phyloP scores from a whole-genome alignment of 1,140 invertebrate genomes.

The Arion vulgaris region DNA sequence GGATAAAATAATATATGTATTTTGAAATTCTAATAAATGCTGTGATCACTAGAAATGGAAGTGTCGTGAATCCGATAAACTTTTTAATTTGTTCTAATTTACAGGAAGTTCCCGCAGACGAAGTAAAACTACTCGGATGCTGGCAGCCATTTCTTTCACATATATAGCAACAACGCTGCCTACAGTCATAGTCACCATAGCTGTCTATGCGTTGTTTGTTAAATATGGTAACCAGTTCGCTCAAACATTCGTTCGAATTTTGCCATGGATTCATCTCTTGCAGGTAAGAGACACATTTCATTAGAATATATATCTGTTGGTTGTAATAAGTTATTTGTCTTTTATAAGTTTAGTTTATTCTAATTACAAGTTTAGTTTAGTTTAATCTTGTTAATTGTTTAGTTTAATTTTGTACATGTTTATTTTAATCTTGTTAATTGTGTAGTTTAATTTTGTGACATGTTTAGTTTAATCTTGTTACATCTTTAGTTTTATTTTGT shows the following conservation, averaged over 20 bases:
- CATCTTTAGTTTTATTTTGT: too few species aligned
- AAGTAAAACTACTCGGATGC: conserved; percentile 66
- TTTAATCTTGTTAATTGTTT: too few species aligned
- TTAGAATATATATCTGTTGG: too few species aligned
- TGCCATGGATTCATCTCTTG: conserved; percentile 51
- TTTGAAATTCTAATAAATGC: too few species aligned
- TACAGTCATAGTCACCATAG: conserved; percentile 53
- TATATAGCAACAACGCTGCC: conserved; percentile 64
- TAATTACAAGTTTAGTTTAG: background rate
- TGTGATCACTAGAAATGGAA: too few species aligned
- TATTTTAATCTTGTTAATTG: too few species aligned
- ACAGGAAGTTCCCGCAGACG: conserved; percentile 36
- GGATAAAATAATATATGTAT: too few species aligned
- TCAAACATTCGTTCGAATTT: conserved; percentile 36
- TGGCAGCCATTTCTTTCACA: conserved; percentile 61
- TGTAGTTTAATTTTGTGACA: too few species aligned
- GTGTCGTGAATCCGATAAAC: too few species aligned
- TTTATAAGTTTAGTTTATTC: background rate
- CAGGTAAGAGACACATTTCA: conserved; percentile 3
- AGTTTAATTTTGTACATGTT: too few species aligned
- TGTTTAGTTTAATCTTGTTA: too few species aligned
- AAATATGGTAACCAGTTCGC: background rate
- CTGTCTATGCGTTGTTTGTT: conserved; percentile 46
- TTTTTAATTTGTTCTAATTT: background rate
- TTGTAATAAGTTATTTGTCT: too few species aligned